Evolutionary conservation across 1,140 invertebrate genomes (phyloP).

Genomic region (Sarcophaga bullata): DNA sequence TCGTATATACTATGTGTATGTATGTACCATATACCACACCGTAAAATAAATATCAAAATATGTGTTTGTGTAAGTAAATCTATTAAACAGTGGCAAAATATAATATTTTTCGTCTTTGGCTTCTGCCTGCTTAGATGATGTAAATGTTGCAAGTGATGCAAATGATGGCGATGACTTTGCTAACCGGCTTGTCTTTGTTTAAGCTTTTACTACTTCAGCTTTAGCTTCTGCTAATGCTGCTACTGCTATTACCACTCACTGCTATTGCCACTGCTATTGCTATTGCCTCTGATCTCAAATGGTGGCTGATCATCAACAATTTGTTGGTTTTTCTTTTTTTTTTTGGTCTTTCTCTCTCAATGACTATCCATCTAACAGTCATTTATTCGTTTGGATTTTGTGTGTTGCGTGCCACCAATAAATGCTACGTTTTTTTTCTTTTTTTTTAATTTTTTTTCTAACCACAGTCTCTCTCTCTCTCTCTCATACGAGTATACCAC

Average conservation of each 20-base stretch:
- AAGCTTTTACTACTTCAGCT: conserved; percentile 1
- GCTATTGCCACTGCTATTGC: background rate
- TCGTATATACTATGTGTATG: too few species aligned
- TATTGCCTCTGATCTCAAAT: conserved; percentile 7
- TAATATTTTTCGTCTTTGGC: background rate
- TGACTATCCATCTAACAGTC: conserved; percentile 23
- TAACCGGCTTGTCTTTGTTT: conserved; percentile 18
- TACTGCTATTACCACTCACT: background rate
- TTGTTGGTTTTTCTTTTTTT: too few species aligned
- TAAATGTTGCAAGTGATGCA: conserved; percentile 3
- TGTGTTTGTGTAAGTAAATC: background rate
- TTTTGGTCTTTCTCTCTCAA: background rate
- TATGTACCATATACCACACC: background rate
- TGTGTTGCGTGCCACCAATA: conserved; percentile 17
- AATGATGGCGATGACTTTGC: conserved; percentile 20
- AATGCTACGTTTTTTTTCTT: background rate
- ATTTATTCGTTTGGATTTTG: conserved; percentile 13
- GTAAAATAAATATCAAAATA: background rate
- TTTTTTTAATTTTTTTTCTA: background rate
- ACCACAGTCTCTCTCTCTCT: too few species aligned
- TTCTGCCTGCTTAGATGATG: background rate
- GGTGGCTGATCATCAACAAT: background rate
- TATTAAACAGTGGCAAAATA: conserved; percentile 24
- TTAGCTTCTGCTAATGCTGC: background rate
- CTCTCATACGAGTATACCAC: too few species aligned